These are phyloP conservation scores for Eolophus roseicapilla DNA, from an alignment of 2,113 vertebrate genomes.

Conservation along the genomic window DNA sequence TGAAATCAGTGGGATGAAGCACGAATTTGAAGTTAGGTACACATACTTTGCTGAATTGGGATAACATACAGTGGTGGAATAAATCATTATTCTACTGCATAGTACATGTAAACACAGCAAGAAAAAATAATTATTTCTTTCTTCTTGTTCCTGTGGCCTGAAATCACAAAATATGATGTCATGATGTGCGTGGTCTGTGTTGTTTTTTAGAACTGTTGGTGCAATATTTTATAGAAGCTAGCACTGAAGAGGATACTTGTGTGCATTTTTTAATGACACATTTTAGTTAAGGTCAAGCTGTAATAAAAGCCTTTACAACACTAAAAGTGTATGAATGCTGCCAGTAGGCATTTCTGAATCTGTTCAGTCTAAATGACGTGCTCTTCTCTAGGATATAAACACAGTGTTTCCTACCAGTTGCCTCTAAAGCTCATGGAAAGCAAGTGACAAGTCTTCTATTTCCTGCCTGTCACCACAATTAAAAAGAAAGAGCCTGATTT, in stretches of 20 bases:
- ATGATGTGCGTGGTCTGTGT: background rate
- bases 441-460: background rate
- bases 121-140: background rate
- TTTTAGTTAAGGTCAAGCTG: background rate
- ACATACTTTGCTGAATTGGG: background rate
- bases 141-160: background rate
- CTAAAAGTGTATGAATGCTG: background rate
- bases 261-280: background rate
- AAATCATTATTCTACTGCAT: background rate
- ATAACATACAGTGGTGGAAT: background rate
- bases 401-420: background rate
- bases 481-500: background rate
- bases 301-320: background rate
- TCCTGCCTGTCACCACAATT: background rate
- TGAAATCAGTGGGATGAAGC: background rate
- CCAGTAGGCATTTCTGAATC: background rate
- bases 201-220: background rate
- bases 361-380: background rate
- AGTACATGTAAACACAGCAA: background rate
- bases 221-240: background rate
- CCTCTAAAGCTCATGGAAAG: background rate
- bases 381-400: background rate
- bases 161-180: background rate
- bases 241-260: background rate
- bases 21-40: accelerated